phyloP scores from a whole-genome alignment of 2,888 invertebrate genomes.

The Uropetala carovei region DNA sequence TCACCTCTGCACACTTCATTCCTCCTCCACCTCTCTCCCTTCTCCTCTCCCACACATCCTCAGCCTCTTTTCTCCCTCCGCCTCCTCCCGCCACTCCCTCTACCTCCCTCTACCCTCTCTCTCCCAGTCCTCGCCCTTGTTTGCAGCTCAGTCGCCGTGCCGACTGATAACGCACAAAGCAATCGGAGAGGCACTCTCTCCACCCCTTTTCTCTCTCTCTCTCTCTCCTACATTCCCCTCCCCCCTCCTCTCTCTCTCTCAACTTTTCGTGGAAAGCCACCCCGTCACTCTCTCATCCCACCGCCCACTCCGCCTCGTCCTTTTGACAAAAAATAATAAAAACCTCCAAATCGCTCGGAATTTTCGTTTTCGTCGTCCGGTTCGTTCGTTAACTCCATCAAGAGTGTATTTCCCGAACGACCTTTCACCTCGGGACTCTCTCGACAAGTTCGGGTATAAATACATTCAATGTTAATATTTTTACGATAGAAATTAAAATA shows the following conservation, averaged over 20 bases:
- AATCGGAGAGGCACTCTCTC: slow-evolving; percentile 37
- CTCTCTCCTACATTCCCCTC: slow-evolving; percentile 65
- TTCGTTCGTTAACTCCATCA: not conserved
- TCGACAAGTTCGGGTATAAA: too few species aligned
- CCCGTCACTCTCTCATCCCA: slow-evolving; percentile 65
- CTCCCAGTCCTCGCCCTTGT: slow-evolving; percentile 66
- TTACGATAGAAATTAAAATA: too few species aligned
- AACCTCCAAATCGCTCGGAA: not conserved
- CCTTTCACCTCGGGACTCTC: too few species aligned
- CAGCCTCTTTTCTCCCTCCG: not conserved
- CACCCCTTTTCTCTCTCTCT: slow-evolving; percentile 29
- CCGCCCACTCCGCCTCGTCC: slow-evolving; percentile 66
- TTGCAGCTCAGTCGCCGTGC: slow-evolving; percentile 63
- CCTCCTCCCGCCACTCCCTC: not conserved
- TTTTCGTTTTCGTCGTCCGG: not conserved
- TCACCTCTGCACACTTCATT: not conserved
- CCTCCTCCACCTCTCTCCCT: not conserved
- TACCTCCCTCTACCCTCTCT: not conserved
- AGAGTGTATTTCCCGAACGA: too few species aligned
- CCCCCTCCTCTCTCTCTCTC: too few species aligned
- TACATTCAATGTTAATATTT: too few species aligned
- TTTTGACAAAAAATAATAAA: not conserved
- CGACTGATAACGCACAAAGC: slow-evolving; percentile 60
- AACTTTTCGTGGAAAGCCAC: slow-evolving; percentile 65
- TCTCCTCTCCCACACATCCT: not conserved